phyloP scores from a whole-genome alignment of 2,113 vertebrate species.

The Cettia cetti region DNA sequence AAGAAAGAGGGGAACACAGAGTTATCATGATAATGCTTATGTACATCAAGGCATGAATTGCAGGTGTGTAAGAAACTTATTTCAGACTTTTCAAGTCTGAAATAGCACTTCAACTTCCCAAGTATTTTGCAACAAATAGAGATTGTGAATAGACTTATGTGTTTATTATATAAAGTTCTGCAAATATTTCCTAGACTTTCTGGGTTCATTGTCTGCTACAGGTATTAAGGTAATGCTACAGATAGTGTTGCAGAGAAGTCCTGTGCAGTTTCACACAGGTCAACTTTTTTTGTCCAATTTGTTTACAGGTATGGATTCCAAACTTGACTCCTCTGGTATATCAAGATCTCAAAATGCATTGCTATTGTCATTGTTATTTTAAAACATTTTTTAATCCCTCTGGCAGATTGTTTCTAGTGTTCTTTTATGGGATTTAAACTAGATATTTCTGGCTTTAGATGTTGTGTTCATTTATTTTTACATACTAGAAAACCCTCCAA shows the following conservation, averaged over 20 bases:
- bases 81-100: not conserved
- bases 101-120: not conserved
- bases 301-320: not conserved
- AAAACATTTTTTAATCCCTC: constrained; percentile 48
- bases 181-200: not conserved
- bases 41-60: not conserved
- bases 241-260: not conserved
- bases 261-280: not conserved
- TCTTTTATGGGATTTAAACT: constrained; percentile 55
- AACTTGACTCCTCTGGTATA: constrained; percentile 5
- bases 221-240: not conserved
- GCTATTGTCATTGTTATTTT: constrained; percentile 15
- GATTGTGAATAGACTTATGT: not conserved
- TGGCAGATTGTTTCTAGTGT: constrained; percentile 23
- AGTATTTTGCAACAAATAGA: not conserved
- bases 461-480: constrained; percentile 57
- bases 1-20: not conserved
- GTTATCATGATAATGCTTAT: not conserved
- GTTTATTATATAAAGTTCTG: not conserved
- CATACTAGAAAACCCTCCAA: constrained; percentile 35
- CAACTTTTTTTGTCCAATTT: not conserved
- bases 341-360: constrained; percentile 29
- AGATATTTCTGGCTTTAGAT: constrained; percentile 42
- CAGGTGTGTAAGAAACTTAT: not conserved
- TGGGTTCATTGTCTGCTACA: not conserved